Conservation (phyloP, 37 sponge, comb jelly and placozoan species). For the Spongilla lacustris region DNA sequence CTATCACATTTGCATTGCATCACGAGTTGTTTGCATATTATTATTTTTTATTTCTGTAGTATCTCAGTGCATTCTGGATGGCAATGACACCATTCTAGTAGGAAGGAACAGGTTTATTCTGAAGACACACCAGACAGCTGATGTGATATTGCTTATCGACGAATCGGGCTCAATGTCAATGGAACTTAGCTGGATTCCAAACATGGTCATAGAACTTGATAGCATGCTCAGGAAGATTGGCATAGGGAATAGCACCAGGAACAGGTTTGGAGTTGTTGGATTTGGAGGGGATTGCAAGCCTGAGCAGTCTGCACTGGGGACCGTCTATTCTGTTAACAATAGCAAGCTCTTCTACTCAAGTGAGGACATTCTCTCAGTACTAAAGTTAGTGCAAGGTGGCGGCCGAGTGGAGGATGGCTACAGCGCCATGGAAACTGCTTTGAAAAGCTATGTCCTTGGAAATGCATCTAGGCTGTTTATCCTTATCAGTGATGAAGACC, state of each 20-base stretch:
- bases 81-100: constrained; percentile 5
- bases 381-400: constrained; percentile 3
- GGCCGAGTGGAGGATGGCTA: constrained; percentile 80
- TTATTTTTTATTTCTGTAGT: not conserved
- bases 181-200: constrained; percentile 77
- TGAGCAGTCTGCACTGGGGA: not conserved
- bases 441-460: constrained; percentile 21
- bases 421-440: constrained; percentile 57
- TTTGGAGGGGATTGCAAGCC: constrained; percentile 52
- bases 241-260: constrained; percentile 42
- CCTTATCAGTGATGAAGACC: constrained; percentile 72
- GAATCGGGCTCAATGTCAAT: constrained; percentile 86
- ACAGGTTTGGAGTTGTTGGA: constrained; percentile 73
- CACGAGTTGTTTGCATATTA: too few relatives aligned
- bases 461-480: constrained; percentile 61
- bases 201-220: constrained; percentile 54
- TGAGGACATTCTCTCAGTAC: constrained; percentile 6
- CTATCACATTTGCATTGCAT: constrained; percentile 6
- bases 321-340: not conserved
- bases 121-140: constrained; percentile 28
- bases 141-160: constrained; percentile 79
- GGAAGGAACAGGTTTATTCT: constrained; percentile 10
- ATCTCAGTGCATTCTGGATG: constrained; percentile 29
- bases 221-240: not conserved
- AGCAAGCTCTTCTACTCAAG: constrained; percentile 8